These are phyloP conservation scores for Callaeas wilsoni DNA, from an alignment of 2,113 vertebrate species.

Conservation along the genomic window DNA sequence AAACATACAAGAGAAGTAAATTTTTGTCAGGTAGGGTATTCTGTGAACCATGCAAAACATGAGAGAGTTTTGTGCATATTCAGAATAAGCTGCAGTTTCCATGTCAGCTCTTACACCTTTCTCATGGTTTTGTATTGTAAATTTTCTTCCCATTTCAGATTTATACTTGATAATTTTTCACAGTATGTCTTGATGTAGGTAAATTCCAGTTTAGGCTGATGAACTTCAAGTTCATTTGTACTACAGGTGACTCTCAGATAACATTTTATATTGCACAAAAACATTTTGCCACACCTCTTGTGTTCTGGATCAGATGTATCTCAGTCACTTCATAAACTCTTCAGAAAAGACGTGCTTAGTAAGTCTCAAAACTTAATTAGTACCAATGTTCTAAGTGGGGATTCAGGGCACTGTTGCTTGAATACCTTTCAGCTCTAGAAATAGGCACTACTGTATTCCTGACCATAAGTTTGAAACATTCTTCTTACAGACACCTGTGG, in stretches of 20 bases:
- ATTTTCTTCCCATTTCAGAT: neutral
- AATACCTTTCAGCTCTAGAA: neutral
- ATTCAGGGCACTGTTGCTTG: neutral
- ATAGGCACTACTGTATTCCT: neutral
- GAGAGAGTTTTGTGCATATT: neutral
- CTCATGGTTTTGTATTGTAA: neutral
- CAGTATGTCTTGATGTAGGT: neutral
- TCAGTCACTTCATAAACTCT: neutral
- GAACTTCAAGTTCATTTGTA: neutral
- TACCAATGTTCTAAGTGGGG: neutral
- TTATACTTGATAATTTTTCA: neutral
- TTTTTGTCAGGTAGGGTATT: neutral
- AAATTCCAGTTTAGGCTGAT: neutral
- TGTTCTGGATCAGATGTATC: neutral
- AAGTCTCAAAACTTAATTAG: neutral
- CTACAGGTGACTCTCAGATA: neutral
- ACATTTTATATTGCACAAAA: neutral
- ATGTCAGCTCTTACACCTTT: neutral
- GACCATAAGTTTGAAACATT: neutral
- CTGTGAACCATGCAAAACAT: neutral
- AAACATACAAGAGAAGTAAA: neutral
- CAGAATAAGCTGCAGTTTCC: neutral
- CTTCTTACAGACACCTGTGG: neutral
- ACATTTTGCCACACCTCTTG: fast-evolving
- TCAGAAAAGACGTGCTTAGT: neutral